Base-by-base conservation (phyloP, 2,797 vertebrate genomes). In the Hoplostethus atlanticus region DNA sequence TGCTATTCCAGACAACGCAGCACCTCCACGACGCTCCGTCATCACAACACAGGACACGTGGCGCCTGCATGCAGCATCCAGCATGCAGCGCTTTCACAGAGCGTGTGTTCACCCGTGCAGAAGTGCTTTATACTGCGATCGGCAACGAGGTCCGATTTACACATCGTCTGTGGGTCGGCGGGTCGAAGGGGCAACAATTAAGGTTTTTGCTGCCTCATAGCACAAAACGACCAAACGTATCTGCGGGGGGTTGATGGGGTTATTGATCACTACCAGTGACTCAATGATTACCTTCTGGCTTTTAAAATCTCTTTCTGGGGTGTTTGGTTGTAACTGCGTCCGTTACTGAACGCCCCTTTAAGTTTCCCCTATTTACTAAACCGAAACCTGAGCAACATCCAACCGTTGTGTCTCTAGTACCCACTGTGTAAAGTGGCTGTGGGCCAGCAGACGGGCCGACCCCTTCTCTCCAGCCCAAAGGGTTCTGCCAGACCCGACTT, bases 1-100 rank as follows among this genome's bases (percentile, higher is more conserved):
- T 2, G 50, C 87, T 91, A 85, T 89, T 90, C 86, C 91, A 94
- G 91, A 94, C 91, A 87, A 83, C 65, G 54, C 78, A 85, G 80
- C 50, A 81, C 80, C 79, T 83, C 79, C 6, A 73, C 65, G 48
- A 46, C 40, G 71, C 81, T 68, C 34, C 47, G 72, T 80, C 85
- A 85, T 80, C 87, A 89, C 75, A 83, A 91, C 88, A 89, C 76
- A 55, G 76, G 63, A 31, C 92, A 92, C 88, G 90, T 92, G 93
- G 86, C 63, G 25, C 63, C 67, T 34, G 34, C 85, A 58, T 84
- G 83, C 55, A 51, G 1, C 21, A 21, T 1, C 21, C 21, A 21
- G 21, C 21, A 21, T 21, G 21, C 53, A 13, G 85, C 59, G 0
- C 53, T 74, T 34, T 21, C 21, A 21, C 21, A 0, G 46, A 44